Conservation (phyloP, 2,797 vertebrate genomes). For the Cercopithecus neglectus region DNA sequence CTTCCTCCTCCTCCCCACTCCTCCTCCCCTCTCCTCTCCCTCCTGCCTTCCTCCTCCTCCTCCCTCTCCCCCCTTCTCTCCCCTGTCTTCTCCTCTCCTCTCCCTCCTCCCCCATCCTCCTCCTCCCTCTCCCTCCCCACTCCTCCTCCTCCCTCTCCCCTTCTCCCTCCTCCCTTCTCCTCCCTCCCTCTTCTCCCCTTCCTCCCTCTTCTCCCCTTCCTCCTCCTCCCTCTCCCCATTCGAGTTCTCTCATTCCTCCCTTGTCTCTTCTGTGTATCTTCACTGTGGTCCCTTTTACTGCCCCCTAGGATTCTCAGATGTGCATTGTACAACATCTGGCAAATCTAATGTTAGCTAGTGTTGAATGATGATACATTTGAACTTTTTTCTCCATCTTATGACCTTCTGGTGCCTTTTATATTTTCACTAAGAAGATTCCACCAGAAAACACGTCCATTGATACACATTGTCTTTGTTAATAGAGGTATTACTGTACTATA, state of each 20-base stretch:
- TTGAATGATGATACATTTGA: background rate
- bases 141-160: too few species aligned
- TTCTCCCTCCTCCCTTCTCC: background rate
- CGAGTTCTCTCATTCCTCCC: background rate
- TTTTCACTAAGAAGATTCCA: background rate
- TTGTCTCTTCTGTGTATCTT: background rate
- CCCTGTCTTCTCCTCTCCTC: too few species aligned
- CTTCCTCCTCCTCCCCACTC: too few species aligned
- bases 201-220: too few species aligned
- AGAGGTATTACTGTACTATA: conserved; percentile 17
- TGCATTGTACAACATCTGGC: background rate
- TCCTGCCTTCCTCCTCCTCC: too few species aligned
- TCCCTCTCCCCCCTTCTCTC: too few species aligned
- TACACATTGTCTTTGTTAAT: conserved; percentile 37
- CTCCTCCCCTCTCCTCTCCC: background rate
- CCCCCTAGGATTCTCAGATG: background rate
- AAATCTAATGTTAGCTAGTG: background rate
- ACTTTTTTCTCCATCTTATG: background rate
- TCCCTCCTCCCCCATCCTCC: fast-evolving
- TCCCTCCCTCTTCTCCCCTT: background rate
- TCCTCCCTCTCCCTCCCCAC: fast-evolving
- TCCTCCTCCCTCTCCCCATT: background rate
- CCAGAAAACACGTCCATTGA: background rate
- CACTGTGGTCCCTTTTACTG: background rate
- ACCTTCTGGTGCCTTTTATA: conserved; percentile 14